Evolutionary conservation across 1,140 invertebrate species (phyloP).

Genomic region (Lordiphosa clarofinis): DNA sequence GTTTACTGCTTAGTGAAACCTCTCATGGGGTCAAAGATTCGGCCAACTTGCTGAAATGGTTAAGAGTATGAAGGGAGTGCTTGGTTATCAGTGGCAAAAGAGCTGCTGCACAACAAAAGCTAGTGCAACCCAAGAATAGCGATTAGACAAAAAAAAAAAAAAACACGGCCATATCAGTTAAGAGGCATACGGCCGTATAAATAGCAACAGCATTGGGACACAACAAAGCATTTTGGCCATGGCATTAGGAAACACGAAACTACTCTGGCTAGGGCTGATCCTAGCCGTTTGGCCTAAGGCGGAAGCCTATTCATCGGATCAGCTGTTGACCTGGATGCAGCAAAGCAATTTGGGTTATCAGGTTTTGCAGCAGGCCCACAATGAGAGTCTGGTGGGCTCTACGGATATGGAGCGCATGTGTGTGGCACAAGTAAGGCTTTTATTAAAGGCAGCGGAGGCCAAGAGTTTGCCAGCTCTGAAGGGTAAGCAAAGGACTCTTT

Average conservation of each 20-base stretch:
- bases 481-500: constrained; percentile 20
- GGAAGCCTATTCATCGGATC: constrained; percentile 20
- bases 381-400: constrained; percentile 1
- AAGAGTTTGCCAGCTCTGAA: constrained; percentile 33
- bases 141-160: too few species aligned
- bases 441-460: constrained; percentile 30
- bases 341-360: constrained; percentile 55
- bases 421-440: constrained; percentile 14
- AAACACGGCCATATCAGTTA: constrained; percentile 1
- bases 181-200: constrained; percentile 14
- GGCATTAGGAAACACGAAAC: constrained; percentile 1
- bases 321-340: constrained; percentile 57
- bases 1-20: too few species aligned
- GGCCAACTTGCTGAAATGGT: too few species aligned
- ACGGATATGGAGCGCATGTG: constrained; percentile 20
- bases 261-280: neutral
- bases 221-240: constrained; percentile 12
- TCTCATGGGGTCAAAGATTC: too few species aligned
- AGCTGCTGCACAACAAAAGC: too few species aligned
- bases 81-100: too few species aligned
- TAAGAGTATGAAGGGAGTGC: too few species aligned
- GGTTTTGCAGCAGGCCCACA: constrained; percentile 43
- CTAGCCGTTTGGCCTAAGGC: neutral
- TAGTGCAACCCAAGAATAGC: too few species aligned
- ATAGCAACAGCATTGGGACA: constrained; percentile 10